Conservation (phyloP, 1,140 invertebrate species). For the Gonatopus flavifemur region DNA sequence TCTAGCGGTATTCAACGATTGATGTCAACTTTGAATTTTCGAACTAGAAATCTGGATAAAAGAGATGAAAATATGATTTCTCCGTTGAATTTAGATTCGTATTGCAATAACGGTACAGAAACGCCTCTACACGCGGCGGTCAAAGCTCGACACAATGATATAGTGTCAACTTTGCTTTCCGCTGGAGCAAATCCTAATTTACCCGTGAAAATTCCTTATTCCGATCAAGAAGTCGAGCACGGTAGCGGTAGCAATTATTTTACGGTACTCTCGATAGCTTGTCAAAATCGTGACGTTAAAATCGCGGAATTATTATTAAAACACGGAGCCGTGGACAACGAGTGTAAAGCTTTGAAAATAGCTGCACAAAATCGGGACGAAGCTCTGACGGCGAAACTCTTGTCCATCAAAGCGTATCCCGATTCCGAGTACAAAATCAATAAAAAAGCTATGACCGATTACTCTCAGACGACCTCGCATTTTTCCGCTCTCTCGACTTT, state of each 20-base stretch:
- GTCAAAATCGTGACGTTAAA: constrained; percentile 57
- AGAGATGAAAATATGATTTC: constrained; percentile 64
- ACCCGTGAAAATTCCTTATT: constrained; percentile 55
- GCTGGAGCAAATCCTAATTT: constrained; percentile 75
- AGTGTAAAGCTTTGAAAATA: constrained; percentile 77
- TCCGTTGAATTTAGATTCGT: constrained; percentile 74
- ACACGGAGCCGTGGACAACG: constrained; percentile 85
- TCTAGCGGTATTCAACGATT: constrained; percentile 86
- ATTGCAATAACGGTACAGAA: constrained; percentile 74
- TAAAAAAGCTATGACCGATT: constrained; percentile 78
- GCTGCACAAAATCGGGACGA: constrained; percentile 72
- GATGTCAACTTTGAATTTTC: constrained; percentile 77
- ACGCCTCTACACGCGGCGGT: constrained; percentile 80
- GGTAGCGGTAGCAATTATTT: constrained; percentile 25
- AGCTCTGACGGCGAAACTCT: constrained; percentile 70
- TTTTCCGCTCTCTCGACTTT: constrained; percentile 63
- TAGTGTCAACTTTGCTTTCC: constrained; percentile 72
- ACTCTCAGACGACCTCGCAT: constrained; percentile 61
- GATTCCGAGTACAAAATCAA: constrained; percentile 88
- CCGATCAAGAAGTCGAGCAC: constrained; percentile 55
- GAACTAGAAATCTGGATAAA: constrained; percentile 52
- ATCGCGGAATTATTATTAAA: constrained; percentile 78
- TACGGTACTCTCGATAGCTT: constrained; percentile 54
- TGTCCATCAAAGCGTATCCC: constrained; percentile 78
- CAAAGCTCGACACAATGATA: constrained; percentile 73